Evolutionary conservation across 2,888 invertebrate genomes (phyloP).

Genomic region (Troides oblongomaculatus): DNA sequence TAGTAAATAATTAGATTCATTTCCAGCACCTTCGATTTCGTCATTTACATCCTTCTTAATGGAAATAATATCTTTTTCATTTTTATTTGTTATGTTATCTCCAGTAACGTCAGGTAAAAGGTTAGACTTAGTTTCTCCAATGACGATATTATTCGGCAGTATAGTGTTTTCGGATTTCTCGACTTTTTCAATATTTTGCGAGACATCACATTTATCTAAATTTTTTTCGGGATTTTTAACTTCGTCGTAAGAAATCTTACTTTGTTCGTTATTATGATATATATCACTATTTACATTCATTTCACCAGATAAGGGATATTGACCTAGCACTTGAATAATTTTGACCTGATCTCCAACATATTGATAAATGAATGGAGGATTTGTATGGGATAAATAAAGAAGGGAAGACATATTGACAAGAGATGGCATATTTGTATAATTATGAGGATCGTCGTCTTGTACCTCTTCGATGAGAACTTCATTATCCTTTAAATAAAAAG

Average conservation of each 20-base stretch:
- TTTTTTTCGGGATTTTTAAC: slow-evolving; percentile 17
- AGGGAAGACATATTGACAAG: slow-evolving; percentile 62
- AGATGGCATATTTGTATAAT: slow-evolving; percentile 72
- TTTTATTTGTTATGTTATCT: background rate
- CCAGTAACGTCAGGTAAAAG: background rate
- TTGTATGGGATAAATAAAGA: slow-evolving; percentile 65
- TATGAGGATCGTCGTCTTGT: slow-evolving; percentile 69
- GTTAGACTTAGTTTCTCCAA: background rate
- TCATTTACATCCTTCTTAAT: background rate
- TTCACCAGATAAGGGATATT: slow-evolving; percentile 57
- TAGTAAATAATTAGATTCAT: slow-evolving; percentile 12
- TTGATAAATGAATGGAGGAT: slow-evolving; percentile 72
- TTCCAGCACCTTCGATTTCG: background rate
- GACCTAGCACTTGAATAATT: slow-evolving; percentile 68
- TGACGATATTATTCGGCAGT: background rate
- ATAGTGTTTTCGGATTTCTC: background rate
- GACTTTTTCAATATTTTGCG: slow-evolving; percentile 21
- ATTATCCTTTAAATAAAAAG: slow-evolving; percentile 78
- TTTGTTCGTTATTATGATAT: slow-evolving; percentile 52
- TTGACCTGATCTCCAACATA: slow-evolving; percentile 70
- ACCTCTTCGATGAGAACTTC: slow-evolving; percentile 77
- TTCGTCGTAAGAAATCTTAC: slow-evolving; percentile 35
- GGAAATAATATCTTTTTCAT: slow-evolving; percentile 1
- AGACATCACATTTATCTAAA: slow-evolving; percentile 27
- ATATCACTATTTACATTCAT: slow-evolving; percentile 49